Base-by-base conservation (phyloP, 2,113 vertebrate genomes). In the Rhea pennata region DNA sequence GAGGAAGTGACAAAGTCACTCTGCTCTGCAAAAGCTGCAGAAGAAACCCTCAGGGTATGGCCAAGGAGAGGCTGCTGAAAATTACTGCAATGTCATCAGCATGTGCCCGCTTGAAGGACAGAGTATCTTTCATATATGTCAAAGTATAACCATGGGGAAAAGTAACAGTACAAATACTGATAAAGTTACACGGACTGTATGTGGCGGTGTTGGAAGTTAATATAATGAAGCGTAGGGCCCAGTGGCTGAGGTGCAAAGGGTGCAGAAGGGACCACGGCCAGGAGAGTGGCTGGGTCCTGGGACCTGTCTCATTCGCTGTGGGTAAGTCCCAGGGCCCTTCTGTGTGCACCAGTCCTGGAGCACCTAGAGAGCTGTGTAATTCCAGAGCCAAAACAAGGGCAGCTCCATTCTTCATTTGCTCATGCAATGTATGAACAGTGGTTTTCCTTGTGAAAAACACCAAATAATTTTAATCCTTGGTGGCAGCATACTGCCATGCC, bases 401-500 rank as follows among this genome's bases (percentile, higher is more conserved):
- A 53, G 11, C 17, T 73, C 67, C 26, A 4, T 42, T 24, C 12
- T 48, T 16, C 33, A 6, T 22, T 15, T 66, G 72, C 10, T 54
- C 27, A 19, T 65, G 50, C 16, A 27, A 15, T 13, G 9, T 6
- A 20, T 14, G 27, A 27, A 23, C 22, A 29, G 22, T 42, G 42
- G n/a, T 58, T 53, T 23, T 75, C 69, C 15, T 42, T 23, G 24
- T n/a, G 24, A 50, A 77, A 84, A 66, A 24, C n/a, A 31, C 71
- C 27, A 46, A 10, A 42, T 54, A 4, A 19, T 42, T 75, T 21
- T 48, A 42, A 42, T 27, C 33, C 20, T 58, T 27, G n/a, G n/a
- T 0, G 3, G 36, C 72, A 83, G 46, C 48, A 10, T 23, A 33
- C 42, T 9, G 6, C 29, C 15, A 4, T 26, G 13, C n/a, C 10